Percentiles rank a stretch among this genome's conserved stretches.
These are phyloP conservation scores for Psettodes erumei DNA, from an alignment of 2,113 vertebrate species.

Conservation along the genomic window DNA sequence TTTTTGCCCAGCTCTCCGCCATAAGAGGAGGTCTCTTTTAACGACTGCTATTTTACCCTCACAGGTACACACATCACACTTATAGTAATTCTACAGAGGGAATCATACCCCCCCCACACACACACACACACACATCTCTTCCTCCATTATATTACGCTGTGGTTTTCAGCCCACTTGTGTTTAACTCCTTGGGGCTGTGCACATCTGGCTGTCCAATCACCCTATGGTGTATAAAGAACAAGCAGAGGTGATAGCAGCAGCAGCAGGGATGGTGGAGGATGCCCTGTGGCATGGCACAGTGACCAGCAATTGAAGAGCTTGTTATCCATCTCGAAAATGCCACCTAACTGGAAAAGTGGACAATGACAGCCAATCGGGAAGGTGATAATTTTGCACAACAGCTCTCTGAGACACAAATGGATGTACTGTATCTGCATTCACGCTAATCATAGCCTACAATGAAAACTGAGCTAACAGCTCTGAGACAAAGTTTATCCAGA, in stretches of 20 bases:
- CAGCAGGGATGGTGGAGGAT: constrained; percentile 28
- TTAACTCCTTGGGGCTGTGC: constrained; percentile 21
- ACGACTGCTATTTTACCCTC: constrained; percentile 40
- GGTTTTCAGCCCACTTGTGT: constrained; percentile 10
- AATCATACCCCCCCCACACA: constrained; percentile 55
- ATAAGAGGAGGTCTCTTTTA: constrained; percentile 46
- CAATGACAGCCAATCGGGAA: constrained; percentile 1
- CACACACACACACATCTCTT: constrained; percentile 13
- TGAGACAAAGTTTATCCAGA: constrained; percentile 20
- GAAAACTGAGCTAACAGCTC: constrained; percentile 3
- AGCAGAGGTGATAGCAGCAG: constrained; percentile 29
- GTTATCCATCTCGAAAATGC: constrained; percentile 37
- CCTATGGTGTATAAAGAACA: constrained; percentile 7
- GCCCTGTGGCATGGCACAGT: constrained; percentile 32
- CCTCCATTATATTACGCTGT: constrained; percentile 45
- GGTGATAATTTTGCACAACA: not conserved
- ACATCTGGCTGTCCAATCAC: constrained; percentile 53
- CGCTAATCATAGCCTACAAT: not conserved
- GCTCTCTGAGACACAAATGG: not conserved
- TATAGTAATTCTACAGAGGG: constrained; percentile 37
- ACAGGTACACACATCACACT: constrained; percentile 46
- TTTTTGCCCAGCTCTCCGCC: constrained; percentile 24
- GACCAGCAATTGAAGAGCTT: constrained; percentile 33
- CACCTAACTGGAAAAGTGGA: not conserved
- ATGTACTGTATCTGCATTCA: not conserved